phyloP scores from a whole-genome alignment of 2,797 vertebrate genomes.

The Smutsia gigantea region DNA sequence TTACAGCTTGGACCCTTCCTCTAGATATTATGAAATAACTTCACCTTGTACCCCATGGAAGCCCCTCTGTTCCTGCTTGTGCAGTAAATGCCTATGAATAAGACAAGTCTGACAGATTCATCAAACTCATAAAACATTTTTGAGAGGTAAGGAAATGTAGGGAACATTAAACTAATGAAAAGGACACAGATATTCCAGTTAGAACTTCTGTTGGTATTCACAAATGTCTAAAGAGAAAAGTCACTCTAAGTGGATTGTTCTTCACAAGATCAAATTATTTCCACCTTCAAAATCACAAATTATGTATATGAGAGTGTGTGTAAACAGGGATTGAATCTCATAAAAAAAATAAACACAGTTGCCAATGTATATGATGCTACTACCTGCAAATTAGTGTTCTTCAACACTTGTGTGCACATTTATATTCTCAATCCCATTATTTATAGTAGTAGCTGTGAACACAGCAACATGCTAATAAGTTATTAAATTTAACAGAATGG shows the following conservation, averaged over 20 bases:
- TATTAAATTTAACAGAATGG: not conserved
- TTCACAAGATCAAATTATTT: not conserved
- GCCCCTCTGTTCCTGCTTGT: not conserved
- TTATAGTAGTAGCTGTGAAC: not conserved
- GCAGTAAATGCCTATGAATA: not conserved
- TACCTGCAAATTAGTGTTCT: not conserved
- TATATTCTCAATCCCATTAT: not conserved
- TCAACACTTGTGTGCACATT: not conserved
- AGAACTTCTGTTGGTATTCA: not conserved
- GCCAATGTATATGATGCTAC: not conserved
- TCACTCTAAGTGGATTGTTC: not conserved
- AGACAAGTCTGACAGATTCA: not conserved
- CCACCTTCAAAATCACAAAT: not conserved
- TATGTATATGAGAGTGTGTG: not conserved
- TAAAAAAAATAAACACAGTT: not conserved
- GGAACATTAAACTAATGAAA: not conserved
- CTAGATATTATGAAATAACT: not conserved
- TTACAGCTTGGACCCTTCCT: not conserved
- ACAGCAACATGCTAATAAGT: not conserved
- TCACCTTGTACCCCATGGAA: not conserved
- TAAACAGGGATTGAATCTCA: not conserved
- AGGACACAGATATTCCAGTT: not conserved
- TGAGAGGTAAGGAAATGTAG: not conserved
- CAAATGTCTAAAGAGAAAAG: constrained; percentile 1
- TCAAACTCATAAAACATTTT: constrained; percentile 38